Base-by-base conservation (phyloP, 2,797 vertebrate genomes). In the Staurois parvus region DNA sequence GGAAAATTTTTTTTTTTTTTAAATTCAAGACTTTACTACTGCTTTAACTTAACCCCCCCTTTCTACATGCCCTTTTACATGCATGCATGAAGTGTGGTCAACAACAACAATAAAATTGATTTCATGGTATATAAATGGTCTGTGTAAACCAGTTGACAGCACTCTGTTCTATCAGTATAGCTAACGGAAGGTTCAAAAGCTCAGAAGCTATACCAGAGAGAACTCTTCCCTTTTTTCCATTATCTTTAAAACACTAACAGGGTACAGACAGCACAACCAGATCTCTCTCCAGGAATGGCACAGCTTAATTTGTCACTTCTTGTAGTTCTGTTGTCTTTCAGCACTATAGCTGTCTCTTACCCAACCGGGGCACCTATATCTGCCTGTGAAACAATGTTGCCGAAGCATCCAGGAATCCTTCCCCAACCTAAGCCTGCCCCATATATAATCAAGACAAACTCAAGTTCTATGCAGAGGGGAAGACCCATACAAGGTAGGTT, bases 401-500 rank as follows among this genome's bases (percentile, higher is more conserved):
- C 94, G 15, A 81, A 62, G 0, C 93, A 93, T 56, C 0, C 17
- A 5, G 91, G 89, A 12, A 86, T 91, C 21, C 17, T 37, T 15
- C 88, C 92, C n/a, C 92, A 91, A 87, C n/a, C 88, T 0, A 42
- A 83, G 3, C 77, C 82, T 0, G 75, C 89, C 4, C 94, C 92
- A 26, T 94, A 93, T 85, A 79, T 76, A 59, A 59, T 93, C 68
- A 79, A 88, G 26, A 86, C 87, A 72, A 89, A 90, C 87, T 74
- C 34, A 66, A 87, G 2, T 12, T 88, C 68, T 0, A 92, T 90
- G 86, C 79, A 89, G 70, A 88, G 88, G 0, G 91, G 92, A 0
- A 66, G 76, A 72, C 86, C 91, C 8, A 30, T 94, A 45, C 90
- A 90, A 88, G 93, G 94, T 95, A 85, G 67, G 67, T 37, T 59